phyloP scores from a whole-genome alignment of 1,140 invertebrate genomes.

The Contarinia nasturtii region DNA sequence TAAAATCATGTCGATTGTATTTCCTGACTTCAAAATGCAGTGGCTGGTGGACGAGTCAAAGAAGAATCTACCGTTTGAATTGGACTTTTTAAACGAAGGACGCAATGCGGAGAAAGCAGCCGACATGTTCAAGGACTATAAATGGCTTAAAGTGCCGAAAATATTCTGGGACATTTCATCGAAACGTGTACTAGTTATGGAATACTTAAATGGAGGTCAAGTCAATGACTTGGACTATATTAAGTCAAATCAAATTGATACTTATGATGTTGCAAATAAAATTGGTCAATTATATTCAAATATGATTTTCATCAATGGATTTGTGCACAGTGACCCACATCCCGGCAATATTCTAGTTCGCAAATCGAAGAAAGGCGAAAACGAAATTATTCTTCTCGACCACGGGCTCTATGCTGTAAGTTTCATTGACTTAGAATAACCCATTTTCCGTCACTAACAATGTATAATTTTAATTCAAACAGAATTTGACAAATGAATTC shows the following conservation, averaged over 20 bases:
- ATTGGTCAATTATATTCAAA: slow-evolving; percentile 84
- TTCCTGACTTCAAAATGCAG: slow-evolving; percentile 91
- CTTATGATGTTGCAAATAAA: slow-evolving; percentile 63
- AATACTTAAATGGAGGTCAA: slow-evolving; percentile 85
- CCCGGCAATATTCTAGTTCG: slow-evolving; percentile 92
- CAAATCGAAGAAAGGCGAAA: slow-evolving; percentile 32
- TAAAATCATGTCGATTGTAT: slow-evolving; percentile 61
- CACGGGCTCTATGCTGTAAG: slow-evolving; percentile 92
- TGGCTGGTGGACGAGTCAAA: slow-evolving; percentile 95
- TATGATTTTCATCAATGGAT: slow-evolving; percentile 96
- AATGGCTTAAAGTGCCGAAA: slow-evolving; percentile 53
- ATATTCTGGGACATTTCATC: slow-evolving; percentile 74
- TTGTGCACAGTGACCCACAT: slow-evolving; percentile 97
- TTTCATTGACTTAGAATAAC: too few species aligned
- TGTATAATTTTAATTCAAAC: slow-evolving; percentile 24
- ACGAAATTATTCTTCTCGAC: slow-evolving; percentile 77
- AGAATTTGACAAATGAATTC: slow-evolving; percentile 74
- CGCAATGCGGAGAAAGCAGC: slow-evolving; percentile 68
- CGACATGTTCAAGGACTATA: slow-evolving; percentile 39
- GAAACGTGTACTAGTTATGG: slow-evolving; percentile 83
- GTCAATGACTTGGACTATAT: slow-evolving; percentile 90
- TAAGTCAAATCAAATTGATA: slow-evolving; percentile 54
- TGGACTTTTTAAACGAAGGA: slow-evolving; percentile 84
- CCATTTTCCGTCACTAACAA: too few species aligned
- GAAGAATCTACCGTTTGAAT: slow-evolving; percentile 79